A percentile compares a stretch with the other conserved stretches of the same genome.
Conservation (phyloP, 2,797 vertebrate genomes). For the Ambastaia sidthimunki region DNA sequence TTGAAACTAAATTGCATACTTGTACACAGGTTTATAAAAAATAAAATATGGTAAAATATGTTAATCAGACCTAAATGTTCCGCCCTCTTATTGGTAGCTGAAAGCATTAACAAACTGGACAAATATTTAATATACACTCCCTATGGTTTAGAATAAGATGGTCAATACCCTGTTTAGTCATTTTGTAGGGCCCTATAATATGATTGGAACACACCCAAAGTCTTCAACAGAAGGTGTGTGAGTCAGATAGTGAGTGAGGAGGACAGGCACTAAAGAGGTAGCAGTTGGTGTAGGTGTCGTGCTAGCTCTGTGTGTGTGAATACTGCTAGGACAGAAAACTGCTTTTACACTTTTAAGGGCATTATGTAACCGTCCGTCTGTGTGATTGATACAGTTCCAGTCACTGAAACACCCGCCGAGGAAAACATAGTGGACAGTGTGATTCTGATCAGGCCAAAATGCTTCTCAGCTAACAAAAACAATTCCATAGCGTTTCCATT, state of each 20-base stretch:
- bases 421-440: constrained; percentile 7
- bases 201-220: constrained; percentile 3
- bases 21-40: no score
- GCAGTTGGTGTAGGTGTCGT: constrained; percentile 45
- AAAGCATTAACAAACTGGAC: neutral
- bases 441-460: neutral
- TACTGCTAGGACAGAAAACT: constrained; percentile 1
- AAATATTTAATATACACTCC: neutral
- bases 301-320: constrained; percentile 16
- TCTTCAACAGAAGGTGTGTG: constrained; percentile 38
- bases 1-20: no score
- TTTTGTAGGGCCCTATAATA: neutral
- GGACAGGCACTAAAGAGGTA: constrained; percentile 31
- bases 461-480: neutral
- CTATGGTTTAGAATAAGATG: neutral
- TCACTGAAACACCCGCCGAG: constrained; percentile 9
- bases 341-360: constrained; percentile 31
- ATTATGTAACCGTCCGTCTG: constrained; percentile 44
- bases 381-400: constrained; percentile 29
- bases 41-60: no score
- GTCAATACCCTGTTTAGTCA: constrained; percentile 1
- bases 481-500: no score
- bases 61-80: no score
- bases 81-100: no score
- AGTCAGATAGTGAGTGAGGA: constrained; percentile 38